Evolutionary conservation across 2,888 invertebrate species (phyloP).

Genomic region (Flabesymbios commensalis): DNA sequence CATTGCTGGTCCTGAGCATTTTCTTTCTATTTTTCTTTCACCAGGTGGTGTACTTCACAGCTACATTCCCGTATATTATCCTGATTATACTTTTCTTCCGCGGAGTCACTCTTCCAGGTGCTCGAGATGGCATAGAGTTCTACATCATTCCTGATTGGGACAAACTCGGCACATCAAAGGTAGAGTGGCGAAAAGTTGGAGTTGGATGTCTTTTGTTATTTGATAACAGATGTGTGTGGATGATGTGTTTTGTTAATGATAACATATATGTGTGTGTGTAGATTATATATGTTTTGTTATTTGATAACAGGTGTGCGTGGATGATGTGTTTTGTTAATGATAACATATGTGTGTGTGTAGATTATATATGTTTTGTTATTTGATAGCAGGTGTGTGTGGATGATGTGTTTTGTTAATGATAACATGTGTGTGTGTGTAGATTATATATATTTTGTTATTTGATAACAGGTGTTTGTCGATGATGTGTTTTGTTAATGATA

Average conservation of each 20-base stretch:
- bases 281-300: slow-evolving; percentile 67
- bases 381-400: slow-evolving; percentile 73
- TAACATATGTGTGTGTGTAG: slow-evolving; percentile 78
- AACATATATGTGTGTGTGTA: slow-evolving; percentile 75
- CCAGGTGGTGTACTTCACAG: slow-evolving; percentile 52
- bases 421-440: slow-evolving; percentile 75
- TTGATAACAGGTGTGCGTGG: slow-evolving; percentile 72
- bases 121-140: slow-evolving; percentile 50
- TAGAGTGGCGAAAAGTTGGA: no score
- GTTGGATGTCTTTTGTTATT: slow-evolving; percentile 1
- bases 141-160: slow-evolving; percentile 51
- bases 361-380: slow-evolving; percentile 70
- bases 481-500: slow-evolving; percentile 54
- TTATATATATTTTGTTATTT: slow-evolving; percentile 67
- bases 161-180: slow-evolving; percentile 42
- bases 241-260: slow-evolving; percentile 85
- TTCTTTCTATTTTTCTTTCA: background rate
- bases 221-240: slow-evolving; percentile 74
- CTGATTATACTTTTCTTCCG: slow-evolving; percentile 50
- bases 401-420: slow-evolving; percentile 55
- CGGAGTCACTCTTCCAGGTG: slow-evolving; percentile 47
- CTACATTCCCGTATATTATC: slow-evolving; percentile 55
- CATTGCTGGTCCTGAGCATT: no score
- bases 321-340: slow-evolving; percentile 61
- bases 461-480: slow-evolving; percentile 73